Conservation (phyloP, 2,113 vertebrate genomes). For the Delphinus delphis region DNA sequence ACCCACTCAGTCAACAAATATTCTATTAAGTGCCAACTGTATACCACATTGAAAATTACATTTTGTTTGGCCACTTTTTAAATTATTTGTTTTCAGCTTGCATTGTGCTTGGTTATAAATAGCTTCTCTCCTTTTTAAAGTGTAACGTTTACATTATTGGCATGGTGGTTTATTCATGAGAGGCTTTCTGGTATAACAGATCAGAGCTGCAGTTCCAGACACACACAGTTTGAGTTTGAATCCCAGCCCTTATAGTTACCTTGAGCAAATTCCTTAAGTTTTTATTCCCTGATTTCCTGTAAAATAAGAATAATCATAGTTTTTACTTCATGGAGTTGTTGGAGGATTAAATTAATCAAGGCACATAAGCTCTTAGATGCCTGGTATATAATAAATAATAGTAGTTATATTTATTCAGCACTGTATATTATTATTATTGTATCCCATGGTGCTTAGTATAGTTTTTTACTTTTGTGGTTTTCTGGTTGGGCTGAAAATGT, state of each 20-base stretch:
- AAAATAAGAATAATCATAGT: neutral
- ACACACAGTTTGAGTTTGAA: neutral
- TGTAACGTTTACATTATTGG: neutral
- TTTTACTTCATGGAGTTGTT: neutral
- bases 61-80: neutral
- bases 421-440: neutral
- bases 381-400: neutral
- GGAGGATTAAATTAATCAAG: neutral
- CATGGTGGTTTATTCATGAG: neutral
- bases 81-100: neutral
- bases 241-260: neutral
- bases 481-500: neutral
- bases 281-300: neutral
- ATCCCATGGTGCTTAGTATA: neutral
- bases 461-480: neutral
- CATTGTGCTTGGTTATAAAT: neutral
- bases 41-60: neutral
- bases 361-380: neutral
- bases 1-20: neutral
- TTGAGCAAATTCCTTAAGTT: neutral
- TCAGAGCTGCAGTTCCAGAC: neutral
- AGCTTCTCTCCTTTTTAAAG: neutral
- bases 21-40: neutral
- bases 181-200: neutral
- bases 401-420: neutral